phyloP scores from a whole-genome alignment of 2,888 invertebrate species.

The Erebia palarica region DNA sequence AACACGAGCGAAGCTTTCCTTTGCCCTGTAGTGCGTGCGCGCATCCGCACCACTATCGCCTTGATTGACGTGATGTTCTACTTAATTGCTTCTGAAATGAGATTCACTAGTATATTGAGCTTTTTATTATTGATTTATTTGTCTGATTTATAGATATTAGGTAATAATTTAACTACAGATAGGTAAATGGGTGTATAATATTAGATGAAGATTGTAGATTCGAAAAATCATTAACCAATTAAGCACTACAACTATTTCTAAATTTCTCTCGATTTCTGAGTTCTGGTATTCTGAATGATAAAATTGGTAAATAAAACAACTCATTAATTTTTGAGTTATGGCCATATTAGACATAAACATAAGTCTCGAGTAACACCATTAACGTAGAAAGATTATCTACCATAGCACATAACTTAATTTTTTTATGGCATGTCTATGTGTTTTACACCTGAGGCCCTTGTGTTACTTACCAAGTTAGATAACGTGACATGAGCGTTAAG shows the following conservation, averaged over 20 bases:
- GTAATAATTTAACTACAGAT: constrained; percentile 18
- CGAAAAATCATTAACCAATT: too few relatives aligned
- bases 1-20: constrained; percentile 52
- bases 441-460: not conserved
- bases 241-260: too few relatives aligned
- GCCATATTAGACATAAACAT: not conserved
- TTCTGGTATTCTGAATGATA: not conserved
- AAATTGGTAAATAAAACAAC: not conserved
- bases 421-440: constrained; percentile 1
- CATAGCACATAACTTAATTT: not conserved
- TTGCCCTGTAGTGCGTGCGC: constrained; percentile 32
- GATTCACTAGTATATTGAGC: constrained; percentile 47
- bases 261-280: too few relatives aligned
- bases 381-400: not conserved
- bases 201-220: too few relatives aligned
- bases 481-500: too few relatives aligned
- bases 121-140: constrained; percentile 44
- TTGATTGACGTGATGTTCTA: constrained; percentile 58
- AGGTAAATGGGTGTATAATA: too few relatives aligned
- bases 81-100: constrained; percentile 52
- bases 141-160: constrained; percentile 32
- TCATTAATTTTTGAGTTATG: constrained; percentile 11
- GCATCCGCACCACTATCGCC: constrained; percentile 46
- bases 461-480: too few relatives aligned
- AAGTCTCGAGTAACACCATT: constrained; percentile 1